phyloP scores from a whole-genome alignment of 2,113 vertebrate species.

The Phocoena sinus region DNA sequence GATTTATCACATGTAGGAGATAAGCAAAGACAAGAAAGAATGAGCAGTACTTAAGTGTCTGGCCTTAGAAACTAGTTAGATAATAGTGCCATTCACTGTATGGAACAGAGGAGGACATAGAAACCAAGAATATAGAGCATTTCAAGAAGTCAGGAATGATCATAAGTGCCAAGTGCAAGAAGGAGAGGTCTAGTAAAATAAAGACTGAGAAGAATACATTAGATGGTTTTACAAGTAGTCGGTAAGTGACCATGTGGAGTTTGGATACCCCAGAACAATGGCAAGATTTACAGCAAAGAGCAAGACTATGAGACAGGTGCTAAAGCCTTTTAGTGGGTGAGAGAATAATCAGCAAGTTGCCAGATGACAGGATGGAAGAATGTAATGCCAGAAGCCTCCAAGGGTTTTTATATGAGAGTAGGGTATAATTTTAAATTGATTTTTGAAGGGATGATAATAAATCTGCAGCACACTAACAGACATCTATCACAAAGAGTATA shows the following conservation, averaged over 20 bases:
- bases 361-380: not conserved
- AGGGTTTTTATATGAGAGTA: not conserved
- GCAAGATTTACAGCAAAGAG: not conserved
- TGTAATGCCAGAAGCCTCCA: not conserved
- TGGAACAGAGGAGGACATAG: not conserved
- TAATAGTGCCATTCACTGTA: not conserved
- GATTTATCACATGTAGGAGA: not conserved
- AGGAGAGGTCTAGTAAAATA: not conserved
- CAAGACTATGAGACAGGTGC: not conserved
- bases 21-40: not conserved
- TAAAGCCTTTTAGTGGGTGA: not conserved
- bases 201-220: not conserved
- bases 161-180: not conserved
- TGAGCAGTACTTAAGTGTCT: not conserved
- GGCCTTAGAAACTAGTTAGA: not conserved
- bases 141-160: not conserved
- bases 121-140: not conserved
- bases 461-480: not conserved
- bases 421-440: constrained; percentile 3
- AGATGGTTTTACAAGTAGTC: not conserved
- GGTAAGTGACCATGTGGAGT: not conserved
- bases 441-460: not conserved
- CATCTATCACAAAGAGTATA: not conserved
- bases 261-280: not conserved
- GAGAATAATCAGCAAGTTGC: not conserved